phyloP scores from a whole-genome alignment of 2,888 invertebrate genomes.

The Lapara coniferarum region DNA sequence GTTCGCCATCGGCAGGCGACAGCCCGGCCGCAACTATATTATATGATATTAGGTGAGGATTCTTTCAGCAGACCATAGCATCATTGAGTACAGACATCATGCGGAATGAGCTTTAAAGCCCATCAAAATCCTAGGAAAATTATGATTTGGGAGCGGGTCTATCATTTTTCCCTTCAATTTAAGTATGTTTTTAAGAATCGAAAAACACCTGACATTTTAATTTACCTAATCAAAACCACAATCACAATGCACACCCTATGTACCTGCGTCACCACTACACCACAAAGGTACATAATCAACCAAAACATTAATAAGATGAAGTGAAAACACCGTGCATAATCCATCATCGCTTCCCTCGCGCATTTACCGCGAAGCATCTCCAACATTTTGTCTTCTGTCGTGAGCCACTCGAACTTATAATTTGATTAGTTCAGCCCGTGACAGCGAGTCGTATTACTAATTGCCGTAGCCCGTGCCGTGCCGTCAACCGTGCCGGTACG shows the following conservation, averaged over 20 bases:
- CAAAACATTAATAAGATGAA: too few species aligned
- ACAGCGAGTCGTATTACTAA: neutral
- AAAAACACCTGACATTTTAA: too few species aligned
- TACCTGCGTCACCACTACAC: too few species aligned
- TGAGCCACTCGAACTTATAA: neutral
- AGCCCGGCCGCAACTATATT: constrained; percentile 69
- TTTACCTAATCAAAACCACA: too few species aligned
- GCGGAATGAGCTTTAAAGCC: too few species aligned
- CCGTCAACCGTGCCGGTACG: neutral
- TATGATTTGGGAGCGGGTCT: neutral
- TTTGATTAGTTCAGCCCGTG: constrained; percentile 16
- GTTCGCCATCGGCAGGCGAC: constrained; percentile 66
- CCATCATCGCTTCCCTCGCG: too few species aligned
- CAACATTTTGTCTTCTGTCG: neutral
- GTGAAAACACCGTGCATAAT: too few species aligned
- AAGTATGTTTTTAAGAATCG: neutral
- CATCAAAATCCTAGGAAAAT: too few species aligned
- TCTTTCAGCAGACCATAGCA: neutral
- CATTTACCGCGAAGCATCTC: neutral
- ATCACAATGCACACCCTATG: too few species aligned
- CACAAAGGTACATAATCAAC: too few species aligned
- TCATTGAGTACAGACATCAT: too few species aligned
- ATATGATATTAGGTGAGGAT: constrained; percentile 43
- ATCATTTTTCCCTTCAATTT: neutral
- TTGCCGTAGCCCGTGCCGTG: constrained; percentile 6